Percentiles rank a stretch among this genome's conserved stretches.
Evolutionary conservation across 1,140 invertebrate species (phyloP).

Genomic region (Idris sp.): DNA sequence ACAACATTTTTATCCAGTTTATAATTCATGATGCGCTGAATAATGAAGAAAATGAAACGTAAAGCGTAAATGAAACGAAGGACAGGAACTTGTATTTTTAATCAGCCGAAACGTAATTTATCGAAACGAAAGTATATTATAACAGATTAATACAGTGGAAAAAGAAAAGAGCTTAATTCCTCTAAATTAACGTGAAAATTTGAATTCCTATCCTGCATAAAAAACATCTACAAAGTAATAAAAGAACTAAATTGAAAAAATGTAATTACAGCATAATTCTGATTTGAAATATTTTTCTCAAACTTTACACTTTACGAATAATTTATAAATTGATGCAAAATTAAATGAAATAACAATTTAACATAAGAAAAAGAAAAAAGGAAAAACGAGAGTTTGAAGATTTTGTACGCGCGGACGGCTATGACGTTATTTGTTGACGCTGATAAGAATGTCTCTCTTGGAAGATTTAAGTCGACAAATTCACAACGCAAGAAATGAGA

Average conservation of each 20-base stretch:
- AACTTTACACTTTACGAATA: constrained; percentile 27
- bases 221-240: constrained; percentile 16
- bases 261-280: no score
- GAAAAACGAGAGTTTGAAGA: no score
- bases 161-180: neutral
- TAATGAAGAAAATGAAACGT: constrained; percentile 6
- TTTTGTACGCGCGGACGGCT: no score
- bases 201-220: neutral
- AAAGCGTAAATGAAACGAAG: constrained; percentile 3
- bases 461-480: constrained; percentile 44
- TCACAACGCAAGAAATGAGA: constrained; percentile 45
- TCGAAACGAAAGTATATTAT: neutral
- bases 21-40: constrained; percentile 7
- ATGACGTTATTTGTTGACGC: constrained; percentile 30
- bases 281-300: no score
- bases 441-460: constrained; percentile 20
- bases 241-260: no score
- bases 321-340: constrained; percentile 22
- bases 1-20: no score
- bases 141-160: neutral
- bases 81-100: constrained; percentile 3
- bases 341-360: constrained; percentile 34
- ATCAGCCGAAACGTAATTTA: neutral
- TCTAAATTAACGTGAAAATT: neutral
- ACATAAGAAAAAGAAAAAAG: no score